Conservation (phyloP, 2,797 vertebrate genomes). For the Pangasius krempfi region DNA sequence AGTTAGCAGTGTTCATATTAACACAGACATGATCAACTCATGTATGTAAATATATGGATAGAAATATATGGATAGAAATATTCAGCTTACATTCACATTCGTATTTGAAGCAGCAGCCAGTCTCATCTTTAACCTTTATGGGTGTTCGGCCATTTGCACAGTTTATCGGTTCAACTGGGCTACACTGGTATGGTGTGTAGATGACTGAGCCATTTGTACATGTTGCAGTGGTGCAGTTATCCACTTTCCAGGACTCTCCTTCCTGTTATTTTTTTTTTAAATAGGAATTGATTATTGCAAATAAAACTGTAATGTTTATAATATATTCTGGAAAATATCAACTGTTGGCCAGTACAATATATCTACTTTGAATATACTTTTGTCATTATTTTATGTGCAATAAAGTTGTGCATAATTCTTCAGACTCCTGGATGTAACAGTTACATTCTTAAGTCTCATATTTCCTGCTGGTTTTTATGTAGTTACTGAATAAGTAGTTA, state of each 20-base stretch:
- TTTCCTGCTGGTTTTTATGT: neutral
- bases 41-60: neutral
- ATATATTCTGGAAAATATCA: neutral
- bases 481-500: neutral
- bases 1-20: neutral
- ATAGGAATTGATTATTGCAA: neutral
- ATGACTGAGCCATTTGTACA: constrained; percentile 75
- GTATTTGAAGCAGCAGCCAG: constrained; percentile 81
- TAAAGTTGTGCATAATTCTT: neutral
- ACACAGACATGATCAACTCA: neutral
- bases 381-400: neutral
- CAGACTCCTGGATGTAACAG: neutral
- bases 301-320: neutral
- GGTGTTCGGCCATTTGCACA: constrained; percentile 78
- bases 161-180: constrained; percentile 55
- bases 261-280: constrained; percentile 65
- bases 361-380: neutral
- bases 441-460: neutral
- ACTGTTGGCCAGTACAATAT: neutral
- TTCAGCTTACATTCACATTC: constrained; percentile 78
- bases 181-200: constrained; percentile 61
- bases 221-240: constrained; percentile 78
- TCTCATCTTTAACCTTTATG: constrained; percentile 67
- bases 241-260: constrained; percentile 76
- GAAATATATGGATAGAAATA: neutral